Evolutionary conservation across 1,140 invertebrate genomes (phyloP).

Genomic region (Delia radicum): DNA sequence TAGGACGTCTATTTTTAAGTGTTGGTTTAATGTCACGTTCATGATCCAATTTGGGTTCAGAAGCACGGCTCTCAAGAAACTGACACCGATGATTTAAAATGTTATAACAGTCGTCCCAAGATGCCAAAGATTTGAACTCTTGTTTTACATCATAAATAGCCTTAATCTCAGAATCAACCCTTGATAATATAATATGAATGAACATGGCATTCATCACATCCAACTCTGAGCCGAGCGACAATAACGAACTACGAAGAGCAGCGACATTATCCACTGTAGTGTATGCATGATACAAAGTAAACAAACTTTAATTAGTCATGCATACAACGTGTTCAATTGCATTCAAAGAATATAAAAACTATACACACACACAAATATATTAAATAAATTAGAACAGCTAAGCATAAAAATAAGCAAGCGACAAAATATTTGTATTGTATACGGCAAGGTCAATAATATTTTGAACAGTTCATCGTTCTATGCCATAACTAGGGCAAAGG

Average conservation of each 20-base stretch:
- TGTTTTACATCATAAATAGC: conserved; percentile 10
- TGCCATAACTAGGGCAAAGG: no score
- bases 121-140: conserved; percentile 4
- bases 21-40: neutral
- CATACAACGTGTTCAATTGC: no score
- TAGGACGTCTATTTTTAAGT: neutral
- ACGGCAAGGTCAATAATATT: no score
- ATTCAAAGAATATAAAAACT: no score
- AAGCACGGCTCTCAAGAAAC: neutral
- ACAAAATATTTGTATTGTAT: no score
- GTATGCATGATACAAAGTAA: no score
- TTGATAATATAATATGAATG: conserved; percentile 7
- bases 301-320: no score
- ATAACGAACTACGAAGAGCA: neutral
- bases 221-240: neutral
- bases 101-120: conserved; percentile 13
- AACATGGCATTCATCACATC: conserved; percentile 19
- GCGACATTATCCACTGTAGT: neutral
- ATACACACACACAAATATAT: no score
- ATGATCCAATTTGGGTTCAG: neutral
- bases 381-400: no score
- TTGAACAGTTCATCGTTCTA: no score
- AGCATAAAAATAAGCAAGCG: no score
- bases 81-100: conserved; percentile 18
- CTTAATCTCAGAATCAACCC: neutral